phyloP scores from a whole-genome alignment of 92 coral and sea anemone genomes.

The Bergia puertoricense region DNA sequence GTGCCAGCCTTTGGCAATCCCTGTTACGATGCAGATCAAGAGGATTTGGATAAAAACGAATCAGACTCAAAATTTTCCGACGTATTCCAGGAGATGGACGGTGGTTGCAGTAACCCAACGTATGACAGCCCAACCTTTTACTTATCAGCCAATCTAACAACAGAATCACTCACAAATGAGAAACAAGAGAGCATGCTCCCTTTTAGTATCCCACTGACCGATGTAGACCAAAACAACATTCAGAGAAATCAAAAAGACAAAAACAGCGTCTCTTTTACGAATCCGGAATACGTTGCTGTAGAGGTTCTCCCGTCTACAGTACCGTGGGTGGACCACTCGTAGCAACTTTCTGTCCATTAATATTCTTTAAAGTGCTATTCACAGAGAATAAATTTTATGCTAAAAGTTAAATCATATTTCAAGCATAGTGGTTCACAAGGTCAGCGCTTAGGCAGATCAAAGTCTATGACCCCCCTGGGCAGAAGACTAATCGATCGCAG shows the following conservation, averaged over 20 bases:
- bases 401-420: no score
- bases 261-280: background rate
- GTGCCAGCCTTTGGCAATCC: constrained; percentile 11
- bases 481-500: no score
- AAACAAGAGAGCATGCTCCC: background rate
- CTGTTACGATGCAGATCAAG: background rate
- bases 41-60: background rate
- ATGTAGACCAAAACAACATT: background rate
- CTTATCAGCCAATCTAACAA: background rate
- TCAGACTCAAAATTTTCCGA: background rate
- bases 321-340: background rate
- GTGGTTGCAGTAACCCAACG: constrained; percentile 2
- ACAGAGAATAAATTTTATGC: no score
- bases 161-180: background rate
- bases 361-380: no score
- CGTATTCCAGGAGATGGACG: constrained; percentile 6
- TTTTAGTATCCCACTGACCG: constrained; percentile 6
- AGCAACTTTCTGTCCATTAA: background rate
- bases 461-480: no score
- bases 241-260: background rate
- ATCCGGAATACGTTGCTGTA: background rate
- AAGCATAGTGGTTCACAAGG: no score
- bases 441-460: no score
- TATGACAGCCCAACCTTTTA: background rate
- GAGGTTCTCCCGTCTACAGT: background rate